Conservation (phyloP, 1,140 invertebrate genomes). For the Drosophila serrata region DNA sequence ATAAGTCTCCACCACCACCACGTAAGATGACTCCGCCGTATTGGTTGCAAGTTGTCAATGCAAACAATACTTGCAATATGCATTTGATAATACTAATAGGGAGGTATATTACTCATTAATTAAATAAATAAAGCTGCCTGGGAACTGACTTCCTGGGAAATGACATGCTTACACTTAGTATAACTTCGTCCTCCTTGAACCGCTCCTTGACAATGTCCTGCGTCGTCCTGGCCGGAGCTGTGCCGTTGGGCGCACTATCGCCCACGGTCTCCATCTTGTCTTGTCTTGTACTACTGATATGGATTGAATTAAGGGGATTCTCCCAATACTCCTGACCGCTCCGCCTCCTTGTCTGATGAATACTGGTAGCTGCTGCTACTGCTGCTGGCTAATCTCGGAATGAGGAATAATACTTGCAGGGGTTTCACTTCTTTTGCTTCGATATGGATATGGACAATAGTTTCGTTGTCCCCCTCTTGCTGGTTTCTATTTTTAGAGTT, state of each 20-base stretch:
- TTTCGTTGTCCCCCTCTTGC: not conserved
- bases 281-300: conserved; percentile 10
- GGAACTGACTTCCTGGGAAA: not conserved
- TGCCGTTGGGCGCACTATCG: conserved; percentile 27
- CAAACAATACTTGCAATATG: conserved; percentile 8
- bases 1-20: not conserved
- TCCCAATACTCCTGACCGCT: not conserved
- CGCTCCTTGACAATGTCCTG: conserved; percentile 72
- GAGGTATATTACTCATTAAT: not conserved
- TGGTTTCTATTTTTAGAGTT: conserved; percentile 72
- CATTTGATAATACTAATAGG: conserved; percentile 1
- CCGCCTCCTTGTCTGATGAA: conserved; percentile 3
- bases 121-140: not conserved
- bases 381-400: conserved; percentile 22
- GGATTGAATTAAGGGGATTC: not conserved
- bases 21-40: conserved; percentile 1
- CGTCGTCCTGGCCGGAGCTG: conserved; percentile 1
- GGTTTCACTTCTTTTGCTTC: conserved; percentile 12
- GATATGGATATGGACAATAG: conserved; percentile 29
- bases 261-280: conserved; percentile 42
- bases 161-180: conserved; percentile 58
- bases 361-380: not conserved
- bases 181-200: conserved; percentile 76
- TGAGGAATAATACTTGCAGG: conserved; percentile 43
- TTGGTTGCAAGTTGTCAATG: not conserved